Evolutionary conservation across 2,113 vertebrate species (phyloP).

Genomic region (Ophiodon elongatus): DNA sequence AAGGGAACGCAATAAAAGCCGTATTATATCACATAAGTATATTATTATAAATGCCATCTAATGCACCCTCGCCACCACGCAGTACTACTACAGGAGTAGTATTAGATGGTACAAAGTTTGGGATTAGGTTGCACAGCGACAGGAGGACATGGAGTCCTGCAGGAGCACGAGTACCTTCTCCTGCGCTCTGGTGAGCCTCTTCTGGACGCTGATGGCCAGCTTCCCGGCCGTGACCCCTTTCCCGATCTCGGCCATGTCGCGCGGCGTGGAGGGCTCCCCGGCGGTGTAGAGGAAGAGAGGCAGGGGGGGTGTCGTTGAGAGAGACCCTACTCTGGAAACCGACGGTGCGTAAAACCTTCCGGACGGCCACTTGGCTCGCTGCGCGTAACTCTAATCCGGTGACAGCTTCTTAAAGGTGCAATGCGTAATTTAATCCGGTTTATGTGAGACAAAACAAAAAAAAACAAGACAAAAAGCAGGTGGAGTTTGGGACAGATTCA

Average conservation of each 20-base stretch:
- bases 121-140: constrained; percentile 51
- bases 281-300: constrained; percentile 17
- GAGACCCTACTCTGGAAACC: constrained; percentile 32
- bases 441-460: neutral
- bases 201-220: constrained; percentile 95
- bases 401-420: constrained; percentile 78
- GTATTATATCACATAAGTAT: neutral
- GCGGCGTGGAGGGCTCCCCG: constrained; percentile 45
- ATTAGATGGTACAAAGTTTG: neutral
- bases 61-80: too few species aligned
- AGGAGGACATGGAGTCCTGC: constrained; percentile 36
- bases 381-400: constrained; percentile 73
- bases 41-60: neutral
- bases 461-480: neutral
- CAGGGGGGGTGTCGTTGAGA: neutral
- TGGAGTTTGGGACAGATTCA: neutral
- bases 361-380: constrained; percentile 3
- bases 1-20: neutral
- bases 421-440: constrained; percentile 62
- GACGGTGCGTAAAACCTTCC: constrained; percentile 63
- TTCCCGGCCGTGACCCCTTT: constrained; percentile 96
- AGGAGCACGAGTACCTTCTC: constrained; percentile 89
- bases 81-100: neutral
- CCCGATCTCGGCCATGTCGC: constrained; percentile 93
- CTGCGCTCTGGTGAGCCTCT: constrained; percentile 94